Percentiles rank a stretch among this genome's conserved stretches.
Evolutionary conservation across 2,888 invertebrate genomes (phyloP).

Genomic region (Cerceris ruficornis): DNA sequence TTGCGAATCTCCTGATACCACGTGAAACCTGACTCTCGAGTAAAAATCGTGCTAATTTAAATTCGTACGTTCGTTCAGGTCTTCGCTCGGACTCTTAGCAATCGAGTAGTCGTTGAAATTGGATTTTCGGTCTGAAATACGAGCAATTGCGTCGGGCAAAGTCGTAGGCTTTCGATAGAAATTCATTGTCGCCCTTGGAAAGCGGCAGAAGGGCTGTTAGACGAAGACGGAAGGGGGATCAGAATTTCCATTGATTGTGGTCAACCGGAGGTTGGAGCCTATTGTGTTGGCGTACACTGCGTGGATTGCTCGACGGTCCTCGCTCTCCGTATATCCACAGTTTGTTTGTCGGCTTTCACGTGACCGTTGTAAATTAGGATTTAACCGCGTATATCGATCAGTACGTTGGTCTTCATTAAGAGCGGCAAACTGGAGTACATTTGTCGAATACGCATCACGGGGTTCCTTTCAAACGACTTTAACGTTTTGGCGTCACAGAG

Average conservation of each 20-base stretch:
- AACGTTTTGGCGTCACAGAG: too few species aligned
- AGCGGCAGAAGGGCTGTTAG: slow-evolving; percentile 36
- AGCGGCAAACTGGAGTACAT: slow-evolving; percentile 35
- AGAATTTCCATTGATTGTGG: slow-evolving; percentile 71
- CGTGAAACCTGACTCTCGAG: too few species aligned
- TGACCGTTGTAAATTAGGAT: slow-evolving; percentile 77
- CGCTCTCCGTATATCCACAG: slow-evolving; percentile 53
- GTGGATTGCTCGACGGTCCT: slow-evolving; percentile 63
- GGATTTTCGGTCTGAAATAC: neutral
- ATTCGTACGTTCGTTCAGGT: too few species aligned
- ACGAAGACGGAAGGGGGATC: slow-evolving; percentile 38
- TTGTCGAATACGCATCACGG: neutral
- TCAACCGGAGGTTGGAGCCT: slow-evolving; percentile 65
- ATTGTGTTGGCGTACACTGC: slow-evolving; percentile 62
- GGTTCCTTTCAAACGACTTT: neutral
- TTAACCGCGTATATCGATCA: slow-evolving; percentile 68
- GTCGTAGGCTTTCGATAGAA: slow-evolving; percentile 13
- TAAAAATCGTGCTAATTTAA: too few species aligned
- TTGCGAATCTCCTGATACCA: too few species aligned
- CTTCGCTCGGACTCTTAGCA: neutral
- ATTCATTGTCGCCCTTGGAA: slow-evolving; percentile 48
- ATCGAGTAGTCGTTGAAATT: neutral
- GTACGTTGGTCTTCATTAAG: slow-evolving; percentile 56
- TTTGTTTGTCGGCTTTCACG: slow-evolving; percentile 73
- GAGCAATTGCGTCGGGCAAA: slow-evolving; percentile 14